Evolutionary conservation across 2,113 vertebrate species (phyloP).

Genomic region (Nanorana parkeri): DNA sequence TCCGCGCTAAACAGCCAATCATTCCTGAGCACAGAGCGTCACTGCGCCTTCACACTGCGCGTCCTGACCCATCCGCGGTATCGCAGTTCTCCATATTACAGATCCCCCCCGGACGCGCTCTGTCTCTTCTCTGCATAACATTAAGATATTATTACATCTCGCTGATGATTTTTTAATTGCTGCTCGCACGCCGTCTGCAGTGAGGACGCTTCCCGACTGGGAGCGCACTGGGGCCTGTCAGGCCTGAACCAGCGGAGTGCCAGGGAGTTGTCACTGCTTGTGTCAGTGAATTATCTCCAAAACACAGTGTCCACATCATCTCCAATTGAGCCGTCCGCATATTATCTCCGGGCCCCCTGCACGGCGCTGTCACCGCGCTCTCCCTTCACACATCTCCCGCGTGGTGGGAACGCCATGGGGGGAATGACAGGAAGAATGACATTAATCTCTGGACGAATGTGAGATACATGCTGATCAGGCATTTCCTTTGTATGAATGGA

Average conservation of each 20-base stretch:
- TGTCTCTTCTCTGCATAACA: not conserved
- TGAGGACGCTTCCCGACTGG: not conserved
- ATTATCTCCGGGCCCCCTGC: not conserved
- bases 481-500: no score
- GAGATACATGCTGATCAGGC: no score
- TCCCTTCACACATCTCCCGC: no score
- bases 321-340: not conserved
- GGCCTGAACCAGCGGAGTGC: not conserved
- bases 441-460: no score
- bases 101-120: not conserved
- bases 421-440: no score
- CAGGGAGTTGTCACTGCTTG: not conserved
- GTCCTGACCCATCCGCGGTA: no score
- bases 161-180: slow-evolving; percentile 39
- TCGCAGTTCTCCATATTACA: no score
- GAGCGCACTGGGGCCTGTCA: not conserved
- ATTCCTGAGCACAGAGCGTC: no score
- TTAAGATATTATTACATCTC: slow-evolving; percentile 18
- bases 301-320: slow-evolving; percentile 1
- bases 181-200: not conserved
- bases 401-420: no score
- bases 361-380: not conserved
- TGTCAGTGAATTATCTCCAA: slow-evolving; percentile 6
- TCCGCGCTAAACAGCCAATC: no score
- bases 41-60: no score